phyloP scores from a whole-genome alignment of 1,140 invertebrate species.

The Anthonomus grandis region DNA sequence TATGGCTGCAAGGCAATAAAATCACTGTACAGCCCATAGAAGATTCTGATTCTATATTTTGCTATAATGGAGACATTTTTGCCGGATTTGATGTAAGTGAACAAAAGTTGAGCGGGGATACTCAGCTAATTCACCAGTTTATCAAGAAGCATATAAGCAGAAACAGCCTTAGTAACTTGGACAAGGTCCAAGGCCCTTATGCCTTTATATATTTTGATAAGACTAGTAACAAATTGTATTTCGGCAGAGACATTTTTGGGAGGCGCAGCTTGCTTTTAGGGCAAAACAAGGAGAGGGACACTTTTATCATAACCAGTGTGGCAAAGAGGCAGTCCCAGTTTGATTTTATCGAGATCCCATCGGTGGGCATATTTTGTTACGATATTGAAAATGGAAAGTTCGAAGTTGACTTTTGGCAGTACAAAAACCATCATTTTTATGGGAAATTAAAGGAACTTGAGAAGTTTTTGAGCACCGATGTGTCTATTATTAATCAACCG shows the following conservation, averaged over 20 bases:
- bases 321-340: constrained; percentile 53
- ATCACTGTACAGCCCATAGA: constrained; percentile 60
- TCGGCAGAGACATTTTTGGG: constrained; percentile 83
- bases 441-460: constrained; percentile 46
- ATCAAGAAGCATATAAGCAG: constrained; percentile 39
- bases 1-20: constrained; percentile 67
- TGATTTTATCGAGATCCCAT: constrained; percentile 68
- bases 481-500: constrained; percentile 32
- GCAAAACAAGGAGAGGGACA: constrained; percentile 45
- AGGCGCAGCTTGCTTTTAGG: constrained; percentile 76
- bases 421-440: constrained; percentile 42
- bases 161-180: constrained; percentile 51
- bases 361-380: constrained; percentile 65
- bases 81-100: constrained; percentile 45
- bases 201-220: constrained; percentile 78
- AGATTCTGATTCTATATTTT: constrained; percentile 56
- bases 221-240: constrained; percentile 63
- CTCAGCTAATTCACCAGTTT: constrained; percentile 44
- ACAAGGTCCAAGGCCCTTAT: constrained; percentile 74
- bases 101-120: constrained; percentile 47
- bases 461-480: constrained; percentile 43
- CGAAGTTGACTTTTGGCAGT: constrained; percentile 49
- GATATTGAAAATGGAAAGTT: constrained; percentile 53
- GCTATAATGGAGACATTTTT: constrained; percentile 85
- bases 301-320: constrained; percentile 59